A percentile compares a stretch with the other conserved stretches of the same genome.
These are phyloP conservation scores for Athalia circularis DNA, from an alignment of 2,888 invertebrate species.

Conservation along the genomic window DNA sequence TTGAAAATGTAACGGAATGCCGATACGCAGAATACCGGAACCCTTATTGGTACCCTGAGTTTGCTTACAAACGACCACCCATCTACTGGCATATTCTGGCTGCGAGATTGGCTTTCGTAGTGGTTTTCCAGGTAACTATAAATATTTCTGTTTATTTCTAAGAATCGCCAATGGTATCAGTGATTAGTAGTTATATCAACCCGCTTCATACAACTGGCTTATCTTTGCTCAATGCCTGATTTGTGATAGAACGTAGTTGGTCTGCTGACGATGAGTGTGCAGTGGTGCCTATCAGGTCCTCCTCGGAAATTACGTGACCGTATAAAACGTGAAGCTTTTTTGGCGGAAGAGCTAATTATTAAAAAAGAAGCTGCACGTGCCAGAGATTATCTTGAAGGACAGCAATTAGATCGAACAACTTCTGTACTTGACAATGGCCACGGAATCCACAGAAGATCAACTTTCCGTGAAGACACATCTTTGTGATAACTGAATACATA, in stretches of 20 bases:
- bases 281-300: conserved; percentile 87
- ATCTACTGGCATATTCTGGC: conserved; percentile 86
- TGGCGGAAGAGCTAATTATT: conserved; percentile 85
- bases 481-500: not conserved
- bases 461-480: not conserved
- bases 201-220: too few species aligned
- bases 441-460: conserved; percentile 8
- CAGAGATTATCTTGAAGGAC: conserved; percentile 50
- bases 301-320: conserved; percentile 82
- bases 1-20: conserved; percentile 63
- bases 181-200: too few species aligned
- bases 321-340: conserved; percentile 83
- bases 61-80: conserved; percentile 79
- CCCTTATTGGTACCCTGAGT: conserved; percentile 56
- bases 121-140: conserved; percentile 80
- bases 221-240: conserved; percentile 1
- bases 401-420: not conserved
- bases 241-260: conserved; percentile 82
- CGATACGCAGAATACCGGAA: conserved; percentile 44
- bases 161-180: too few species aligned
- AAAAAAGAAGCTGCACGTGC: conserved; percentile 80
- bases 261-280: conserved; percentile 82
- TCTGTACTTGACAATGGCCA: conserved; percentile 9
- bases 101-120: conserved; percentile 84
- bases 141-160: not conserved